Evolutionary conservation across 2,888 invertebrate genomes (phyloP).

Genomic region (Gandaritis pyraliata): DNA sequence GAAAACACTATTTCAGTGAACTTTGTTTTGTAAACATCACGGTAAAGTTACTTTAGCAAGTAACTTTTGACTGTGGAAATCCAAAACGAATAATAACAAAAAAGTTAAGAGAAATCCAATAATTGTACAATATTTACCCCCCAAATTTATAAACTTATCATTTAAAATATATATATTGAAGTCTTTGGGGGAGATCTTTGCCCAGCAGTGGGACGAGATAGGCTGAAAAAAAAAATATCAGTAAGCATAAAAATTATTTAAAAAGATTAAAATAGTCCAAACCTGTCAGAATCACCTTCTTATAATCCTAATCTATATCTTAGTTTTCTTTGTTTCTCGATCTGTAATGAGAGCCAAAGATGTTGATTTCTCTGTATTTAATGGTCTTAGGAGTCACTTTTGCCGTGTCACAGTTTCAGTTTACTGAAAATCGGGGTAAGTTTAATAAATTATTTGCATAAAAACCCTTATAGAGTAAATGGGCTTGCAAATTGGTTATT

Average conservation of each 20-base stretch:
- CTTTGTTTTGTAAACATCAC: conserved; percentile 23
- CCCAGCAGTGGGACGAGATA: no score
- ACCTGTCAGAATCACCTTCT: conserved; percentile 8
- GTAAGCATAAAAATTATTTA: no score
- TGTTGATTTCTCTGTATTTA: conserved; percentile 50
- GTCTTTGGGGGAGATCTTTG: no score
- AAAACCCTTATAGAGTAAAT: no score
- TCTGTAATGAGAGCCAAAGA: conserved; percentile 28
- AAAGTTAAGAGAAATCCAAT: no score
- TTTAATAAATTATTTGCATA: background rate
- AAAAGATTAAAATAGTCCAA: background rate
- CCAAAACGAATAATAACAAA: no score
- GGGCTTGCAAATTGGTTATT: background rate
- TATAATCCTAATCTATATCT: background rate
- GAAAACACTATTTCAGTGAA: conserved; percentile 8
- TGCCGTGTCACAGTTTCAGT: conserved; percentile 46
- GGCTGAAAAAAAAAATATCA: no score
- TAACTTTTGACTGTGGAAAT: conserved; percentile 1
- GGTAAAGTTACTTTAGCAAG: background rate
- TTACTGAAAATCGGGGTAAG: conserved; percentile 46
- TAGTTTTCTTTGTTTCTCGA: background rate
- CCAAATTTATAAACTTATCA: no score
- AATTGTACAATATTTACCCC: no score
- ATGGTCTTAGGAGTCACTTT: conserved; percentile 44
- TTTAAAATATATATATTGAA: no score